phyloP scores from a whole-genome alignment of 2,113 vertebrate species.

The Erythrolamprus reginae region DNA sequence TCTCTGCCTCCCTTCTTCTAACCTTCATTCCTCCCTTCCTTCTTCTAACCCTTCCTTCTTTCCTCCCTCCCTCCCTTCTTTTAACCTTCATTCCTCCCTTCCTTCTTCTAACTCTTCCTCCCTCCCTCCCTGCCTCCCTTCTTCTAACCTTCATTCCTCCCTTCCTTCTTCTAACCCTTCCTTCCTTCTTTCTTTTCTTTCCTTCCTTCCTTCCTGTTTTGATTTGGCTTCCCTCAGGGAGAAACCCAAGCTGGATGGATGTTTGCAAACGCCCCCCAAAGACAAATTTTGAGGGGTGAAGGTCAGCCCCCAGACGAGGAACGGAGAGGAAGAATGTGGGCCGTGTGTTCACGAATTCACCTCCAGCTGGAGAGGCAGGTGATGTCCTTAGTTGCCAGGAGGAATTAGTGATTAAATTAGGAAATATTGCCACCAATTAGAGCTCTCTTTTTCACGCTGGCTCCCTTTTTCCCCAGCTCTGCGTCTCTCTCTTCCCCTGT shows the following conservation, averaged over 20 bases:
- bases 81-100: too few relatives aligned
- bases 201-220: too few relatives aligned
- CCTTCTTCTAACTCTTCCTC: too few relatives aligned
- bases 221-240: too few relatives aligned
- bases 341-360: neutral
- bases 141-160: too few relatives aligned
- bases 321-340: neutral
- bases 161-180: too few relatives aligned
- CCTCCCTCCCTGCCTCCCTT: too few relatives aligned
- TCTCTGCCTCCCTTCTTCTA: too few relatives aligned
- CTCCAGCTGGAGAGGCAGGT: neutral
- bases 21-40: too few relatives aligned
- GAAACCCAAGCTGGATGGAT: neutral
- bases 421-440: neutral
- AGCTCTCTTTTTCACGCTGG: neutral
- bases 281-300: neutral
- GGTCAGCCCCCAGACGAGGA: neutral
- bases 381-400: neutral
- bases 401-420: neutral
- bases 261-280: neutral
- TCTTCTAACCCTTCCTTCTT: too few relatives aligned
- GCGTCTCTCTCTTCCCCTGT: neutral
- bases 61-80: too few relatives aligned
- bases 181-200: too few relatives aligned
- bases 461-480: neutral